A percentile compares a stretch with the other conserved stretches of the same genome.
These are phyloP conservation scores for Polypedilum pembai DNA, from an alignment of 1,140 invertebrate genomes.

Conservation along the genomic window DNA sequence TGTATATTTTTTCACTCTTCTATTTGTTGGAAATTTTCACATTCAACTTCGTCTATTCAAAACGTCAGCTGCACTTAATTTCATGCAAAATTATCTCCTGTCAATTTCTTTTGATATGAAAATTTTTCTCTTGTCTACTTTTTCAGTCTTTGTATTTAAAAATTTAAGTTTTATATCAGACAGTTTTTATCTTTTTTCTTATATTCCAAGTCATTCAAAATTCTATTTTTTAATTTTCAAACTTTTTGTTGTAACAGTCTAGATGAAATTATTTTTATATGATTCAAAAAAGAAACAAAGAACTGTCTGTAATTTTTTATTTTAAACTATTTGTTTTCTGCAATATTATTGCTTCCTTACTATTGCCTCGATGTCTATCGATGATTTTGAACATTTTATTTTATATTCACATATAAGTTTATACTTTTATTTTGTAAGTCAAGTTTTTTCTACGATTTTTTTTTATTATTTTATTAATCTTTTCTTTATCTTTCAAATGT, in stretches of 20 bases:
- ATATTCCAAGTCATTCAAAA: neutral
- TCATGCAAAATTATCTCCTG: neutral
- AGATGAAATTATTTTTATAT: no score
- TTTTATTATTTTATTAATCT: conserved; percentile 5
- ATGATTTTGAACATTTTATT: conserved; percentile 2
- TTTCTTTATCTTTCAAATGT: conserved; percentile 19
- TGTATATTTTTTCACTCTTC: neutral
- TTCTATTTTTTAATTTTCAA: neutral
- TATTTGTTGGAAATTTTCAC: neutral
- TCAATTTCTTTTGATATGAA: neutral
- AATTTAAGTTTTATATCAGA: neutral
- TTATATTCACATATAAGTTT: neutral
- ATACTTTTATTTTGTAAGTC: no score
- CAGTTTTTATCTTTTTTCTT: no score
- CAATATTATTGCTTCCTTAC: neutral
- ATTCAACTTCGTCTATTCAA: neutral
- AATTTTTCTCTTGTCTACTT: no score
- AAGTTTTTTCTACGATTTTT: no score
- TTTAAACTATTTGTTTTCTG: no score
- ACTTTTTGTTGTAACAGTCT: neutral
- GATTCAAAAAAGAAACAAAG: no score
- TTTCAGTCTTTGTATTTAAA: no score
- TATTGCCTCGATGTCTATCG: conserved; percentile 9
- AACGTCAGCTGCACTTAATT: neutral
- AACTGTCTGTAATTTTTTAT: no score